These are phyloP conservation scores for Villa cingulata DNA, from an alignment of 2,888 invertebrate genomes.

Conservation along the genomic window DNA sequence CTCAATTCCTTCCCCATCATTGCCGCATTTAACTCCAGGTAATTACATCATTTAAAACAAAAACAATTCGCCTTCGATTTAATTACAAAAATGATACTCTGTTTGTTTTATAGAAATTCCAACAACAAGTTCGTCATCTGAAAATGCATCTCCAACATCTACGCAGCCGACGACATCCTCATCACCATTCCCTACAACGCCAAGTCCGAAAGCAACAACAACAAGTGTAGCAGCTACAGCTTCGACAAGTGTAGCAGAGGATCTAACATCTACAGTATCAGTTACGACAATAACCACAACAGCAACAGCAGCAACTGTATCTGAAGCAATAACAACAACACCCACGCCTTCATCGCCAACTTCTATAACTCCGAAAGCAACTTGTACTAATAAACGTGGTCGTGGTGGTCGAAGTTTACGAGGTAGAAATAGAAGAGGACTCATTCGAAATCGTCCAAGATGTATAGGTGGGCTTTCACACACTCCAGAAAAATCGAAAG, in stretches of 20 bases:
- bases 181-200: not conserved
- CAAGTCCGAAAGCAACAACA: not conserved
- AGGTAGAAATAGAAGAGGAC: constrained; percentile 25
- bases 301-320: not conserved
- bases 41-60: not conserved
- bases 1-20: not conserved
- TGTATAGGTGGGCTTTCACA: constrained; percentile 32
- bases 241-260: constrained; percentile 4
- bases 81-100: too few relatives aligned
- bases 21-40: not conserved
- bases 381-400: constrained; percentile 35
- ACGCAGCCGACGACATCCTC: not conserved
- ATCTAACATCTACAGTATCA: constrained; percentile 2
- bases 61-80: too few relatives aligned
- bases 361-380: constrained; percentile 19
- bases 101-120: not conserved
- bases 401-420: constrained; percentile 25
- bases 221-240: not conserved
- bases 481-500: constrained; percentile 29
- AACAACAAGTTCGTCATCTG: not conserved
- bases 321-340: constrained; percentile 6
- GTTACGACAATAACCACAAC: not conserved
- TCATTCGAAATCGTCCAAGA: constrained; percentile 25
- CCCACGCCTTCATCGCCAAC: not conserved
- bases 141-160: not conserved